These are phyloP conservation scores for Griposia aprilina DNA, from an alignment of 2,888 invertebrate species.

Conservation along the genomic window DNA sequence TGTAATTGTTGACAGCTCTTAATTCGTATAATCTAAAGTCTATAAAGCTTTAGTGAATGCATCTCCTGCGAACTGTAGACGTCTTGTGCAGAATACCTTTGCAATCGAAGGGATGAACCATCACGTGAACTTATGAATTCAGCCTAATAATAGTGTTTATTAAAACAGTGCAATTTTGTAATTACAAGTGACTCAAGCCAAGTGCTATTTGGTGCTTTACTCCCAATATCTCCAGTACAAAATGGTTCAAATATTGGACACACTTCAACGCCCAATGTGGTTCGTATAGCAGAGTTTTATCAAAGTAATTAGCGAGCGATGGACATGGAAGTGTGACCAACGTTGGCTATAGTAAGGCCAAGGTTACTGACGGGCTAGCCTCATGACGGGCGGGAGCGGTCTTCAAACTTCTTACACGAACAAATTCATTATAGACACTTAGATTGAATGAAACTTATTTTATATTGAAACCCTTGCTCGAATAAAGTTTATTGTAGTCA, in stretches of 20 bases:
- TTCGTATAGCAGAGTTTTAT: not conserved
- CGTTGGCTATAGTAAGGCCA: conserved; percentile 31
- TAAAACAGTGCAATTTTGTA: conserved; percentile 6
- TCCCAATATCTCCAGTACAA: conserved; percentile 17
- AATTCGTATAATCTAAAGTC: not conserved
- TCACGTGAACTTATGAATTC: not conserved
- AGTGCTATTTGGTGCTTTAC: conserved; percentile 23
- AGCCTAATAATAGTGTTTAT: not conserved
- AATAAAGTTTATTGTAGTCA: conserved; percentile 23
- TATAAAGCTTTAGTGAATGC: not conserved
- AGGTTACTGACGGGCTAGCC: conserved; percentile 55
- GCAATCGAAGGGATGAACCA: not conserved
- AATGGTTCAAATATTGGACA: conserved; percentile 21
- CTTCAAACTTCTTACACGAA: conserved; percentile 51
- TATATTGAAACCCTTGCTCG: not conserved
- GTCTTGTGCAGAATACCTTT: not conserved
- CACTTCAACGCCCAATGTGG: conserved; percentile 12
- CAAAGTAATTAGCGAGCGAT: not conserved
- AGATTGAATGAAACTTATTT: not conserved
- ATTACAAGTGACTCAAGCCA: conserved; percentile 14
- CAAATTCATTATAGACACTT: conserved; percentile 29
- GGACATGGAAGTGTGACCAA: conserved; percentile 37
- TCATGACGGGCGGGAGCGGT: conserved; percentile 55
- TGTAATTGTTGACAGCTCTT: not conserved
- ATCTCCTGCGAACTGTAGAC: not conserved